Evolutionary conservation across 2,113 vertebrate species (phyloP).

Genomic region (Hippopotamus amphibius): DNA sequence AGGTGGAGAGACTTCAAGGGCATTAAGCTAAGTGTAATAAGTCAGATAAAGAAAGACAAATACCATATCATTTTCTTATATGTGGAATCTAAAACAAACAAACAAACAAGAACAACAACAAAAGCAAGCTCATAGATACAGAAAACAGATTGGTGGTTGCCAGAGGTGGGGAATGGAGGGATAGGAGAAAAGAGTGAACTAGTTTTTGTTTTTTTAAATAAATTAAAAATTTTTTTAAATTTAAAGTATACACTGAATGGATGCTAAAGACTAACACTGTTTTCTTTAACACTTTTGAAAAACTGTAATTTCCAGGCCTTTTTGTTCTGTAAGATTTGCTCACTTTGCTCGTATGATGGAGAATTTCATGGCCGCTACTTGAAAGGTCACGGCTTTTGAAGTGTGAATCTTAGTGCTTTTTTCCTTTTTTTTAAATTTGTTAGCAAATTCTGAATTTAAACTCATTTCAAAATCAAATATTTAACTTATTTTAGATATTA

Average conservation of each 20-base stretch:
- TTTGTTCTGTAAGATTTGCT: background rate
- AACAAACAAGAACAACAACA: background rate
- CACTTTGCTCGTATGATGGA: background rate
- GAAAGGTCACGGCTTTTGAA: background rate
- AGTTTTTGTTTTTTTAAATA: background rate
- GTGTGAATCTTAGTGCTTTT: background rate
- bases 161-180: background rate
- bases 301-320: background rate
- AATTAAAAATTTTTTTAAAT: background rate
- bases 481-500: background rate
- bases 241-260: background rate
- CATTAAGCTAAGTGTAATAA: background rate
- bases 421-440: background rate
- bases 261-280: background rate
- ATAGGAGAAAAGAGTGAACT: background rate
- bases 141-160: background rate
- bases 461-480: background rate
- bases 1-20: background rate
- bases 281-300: background rate
- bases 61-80: background rate
- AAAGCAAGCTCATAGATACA: background rate
- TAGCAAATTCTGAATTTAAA: background rate
- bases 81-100: background rate
- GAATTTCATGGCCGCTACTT: background rate
- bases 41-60: background rate